phyloP scores from a whole-genome alignment of 1,140 invertebrate genomes.

The Neotoxoptera formosana region DNA sequence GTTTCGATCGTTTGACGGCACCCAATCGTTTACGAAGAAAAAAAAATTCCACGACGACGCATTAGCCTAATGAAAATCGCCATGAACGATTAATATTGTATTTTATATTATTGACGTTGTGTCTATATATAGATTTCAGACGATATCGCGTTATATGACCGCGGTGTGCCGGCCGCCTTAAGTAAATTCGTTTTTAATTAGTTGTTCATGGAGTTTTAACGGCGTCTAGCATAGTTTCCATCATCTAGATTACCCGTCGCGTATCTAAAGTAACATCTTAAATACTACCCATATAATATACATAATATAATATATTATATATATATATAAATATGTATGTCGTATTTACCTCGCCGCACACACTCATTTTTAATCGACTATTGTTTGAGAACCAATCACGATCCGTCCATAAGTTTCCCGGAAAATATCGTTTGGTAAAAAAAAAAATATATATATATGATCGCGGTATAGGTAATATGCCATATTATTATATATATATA shows the following conservation, averaged over 20 bases:
- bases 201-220: conserved; percentile 6
- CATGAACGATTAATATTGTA: neutral
- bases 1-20: neutral
- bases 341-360: neutral
- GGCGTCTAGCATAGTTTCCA: neutral
- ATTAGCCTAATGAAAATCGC: neutral
- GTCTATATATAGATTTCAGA: neutral
- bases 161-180: neutral
- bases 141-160: neutral
- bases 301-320: neutral
- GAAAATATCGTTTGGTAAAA: conserved; percentile 15
- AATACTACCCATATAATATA: neutral
- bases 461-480: neutral
- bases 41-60: neutral
- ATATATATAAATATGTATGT: neutral
- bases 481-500: too few species aligned
- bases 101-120: neutral
- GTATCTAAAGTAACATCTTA: conserved; percentile 3
- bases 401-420: neutral
- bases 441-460: neutral
- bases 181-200: conserved; percentile 35
- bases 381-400: conserved; percentile 29
- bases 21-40: neutral
- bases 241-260: conserved; percentile 6
- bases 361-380: conserved; percentile 16